Evolutionary conservation across 2,797 vertebrate species (phyloP).

Genomic region (Crossoptilon crossoptilon): DNA sequence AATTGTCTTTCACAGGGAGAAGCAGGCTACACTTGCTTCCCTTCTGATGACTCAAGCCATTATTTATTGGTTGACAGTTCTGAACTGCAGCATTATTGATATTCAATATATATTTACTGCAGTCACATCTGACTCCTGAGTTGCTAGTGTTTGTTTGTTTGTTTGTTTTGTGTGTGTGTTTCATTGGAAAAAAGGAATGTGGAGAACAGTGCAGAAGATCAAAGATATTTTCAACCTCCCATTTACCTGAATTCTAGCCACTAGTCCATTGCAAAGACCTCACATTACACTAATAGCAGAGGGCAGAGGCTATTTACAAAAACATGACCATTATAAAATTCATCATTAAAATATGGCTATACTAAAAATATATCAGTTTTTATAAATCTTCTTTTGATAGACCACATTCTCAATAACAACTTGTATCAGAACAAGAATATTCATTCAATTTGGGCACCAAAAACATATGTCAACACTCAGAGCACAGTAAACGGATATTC

Average conservation of each 20-base stretch:
- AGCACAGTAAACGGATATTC: background rate
- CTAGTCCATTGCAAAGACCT: background rate
- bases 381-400: background rate
- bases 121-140: background rate
- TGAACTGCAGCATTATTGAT: background rate
- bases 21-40: background rate
- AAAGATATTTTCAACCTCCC: background rate
- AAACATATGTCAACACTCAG: background rate
- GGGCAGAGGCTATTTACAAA: background rate
- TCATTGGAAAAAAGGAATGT: background rate
- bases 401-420: background rate
- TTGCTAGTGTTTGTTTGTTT: background rate
- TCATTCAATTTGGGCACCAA: background rate
- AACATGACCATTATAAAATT: background rate
- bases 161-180: background rate
- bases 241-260: background rate
- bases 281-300: background rate
- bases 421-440: background rate
- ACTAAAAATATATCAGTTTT: background rate
- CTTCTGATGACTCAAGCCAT: background rate
- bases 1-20: constrained; percentile 13
- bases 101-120: background rate
- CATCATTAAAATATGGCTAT: background rate
- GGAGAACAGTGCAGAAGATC: background rate
- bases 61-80: background rate